Evolutionary conservation across 2,113 vertebrate species (phyloP).

Genomic region (Otocyon megalotis): DNA sequence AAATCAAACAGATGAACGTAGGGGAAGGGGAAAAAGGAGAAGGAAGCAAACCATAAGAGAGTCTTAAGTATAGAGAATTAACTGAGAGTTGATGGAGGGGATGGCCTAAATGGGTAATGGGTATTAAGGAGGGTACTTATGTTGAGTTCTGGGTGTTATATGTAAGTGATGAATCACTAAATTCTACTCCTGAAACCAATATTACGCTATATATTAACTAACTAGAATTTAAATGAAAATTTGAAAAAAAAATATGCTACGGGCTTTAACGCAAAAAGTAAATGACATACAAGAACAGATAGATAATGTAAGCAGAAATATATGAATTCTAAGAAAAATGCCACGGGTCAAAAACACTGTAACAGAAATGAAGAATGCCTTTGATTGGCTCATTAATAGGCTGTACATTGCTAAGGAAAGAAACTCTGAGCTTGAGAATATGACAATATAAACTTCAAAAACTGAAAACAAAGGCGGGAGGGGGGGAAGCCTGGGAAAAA

Average conservation of each 20-base stretch:
- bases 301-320: background rate
- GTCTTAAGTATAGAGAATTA: no score
- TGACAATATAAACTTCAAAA: slow-evolving; percentile 1
- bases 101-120: background rate
- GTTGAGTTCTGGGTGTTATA: background rate
- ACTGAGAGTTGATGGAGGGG: no score
- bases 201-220: background rate
- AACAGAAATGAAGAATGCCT: background rate
- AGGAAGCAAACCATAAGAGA: no score
- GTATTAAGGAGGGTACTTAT: background rate
- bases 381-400: background rate
- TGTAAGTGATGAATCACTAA: background rate
- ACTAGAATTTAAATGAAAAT: background rate
- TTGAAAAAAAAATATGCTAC: background rate
- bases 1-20: no score
- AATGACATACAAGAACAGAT: background rate
- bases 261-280: background rate
- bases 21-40: no score
- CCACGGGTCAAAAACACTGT: background rate
- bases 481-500: background rate
- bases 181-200: background rate
- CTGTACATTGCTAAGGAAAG: background rate
- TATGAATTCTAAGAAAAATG: background rate
- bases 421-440: background rate
- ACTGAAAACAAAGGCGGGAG: background rate